Conservation (phyloP, 2,888 invertebrate genomes). For the Myopa testacea region DNA sequence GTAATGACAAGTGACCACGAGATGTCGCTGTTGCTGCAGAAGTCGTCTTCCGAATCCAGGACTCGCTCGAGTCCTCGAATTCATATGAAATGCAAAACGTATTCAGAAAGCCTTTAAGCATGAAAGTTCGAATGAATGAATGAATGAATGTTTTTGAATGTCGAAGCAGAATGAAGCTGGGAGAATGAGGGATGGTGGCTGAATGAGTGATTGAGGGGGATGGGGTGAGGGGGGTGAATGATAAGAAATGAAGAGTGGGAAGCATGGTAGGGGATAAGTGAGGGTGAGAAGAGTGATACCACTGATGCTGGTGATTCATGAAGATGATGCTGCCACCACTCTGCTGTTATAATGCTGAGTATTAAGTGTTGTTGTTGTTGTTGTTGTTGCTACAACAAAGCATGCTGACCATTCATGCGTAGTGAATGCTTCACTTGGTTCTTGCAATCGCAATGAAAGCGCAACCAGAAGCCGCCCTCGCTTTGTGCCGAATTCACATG, state of each 20-base stretch:
- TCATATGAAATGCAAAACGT: slow-evolving; percentile 36
- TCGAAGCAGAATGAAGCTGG: neutral
- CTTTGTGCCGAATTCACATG: neutral
- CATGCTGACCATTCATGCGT: slow-evolving; percentile 34
- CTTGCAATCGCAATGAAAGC: slow-evolving; percentile 34
- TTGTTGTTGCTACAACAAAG: slow-evolving; percentile 29
- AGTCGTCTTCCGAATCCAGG: neutral
- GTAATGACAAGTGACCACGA: slow-evolving; percentile 39
- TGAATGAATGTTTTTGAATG: neutral
- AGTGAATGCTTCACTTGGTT: slow-evolving; percentile 33
- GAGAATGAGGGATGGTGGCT: neutral
- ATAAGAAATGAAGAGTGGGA: no score
- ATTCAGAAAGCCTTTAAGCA: slow-evolving; percentile 31
- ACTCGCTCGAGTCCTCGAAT: neutral
- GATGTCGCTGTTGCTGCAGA: slow-evolving; percentile 18
- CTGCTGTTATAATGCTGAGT: neutral
- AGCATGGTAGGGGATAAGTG: no score
- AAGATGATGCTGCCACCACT: neutral
- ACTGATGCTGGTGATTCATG: neutral
- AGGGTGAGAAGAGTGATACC: no score
- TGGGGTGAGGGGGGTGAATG: neutral
- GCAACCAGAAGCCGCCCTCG: slow-evolving; percentile 9
- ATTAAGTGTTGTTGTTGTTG: slow-evolving; percentile 32
- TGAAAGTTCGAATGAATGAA: slow-evolving; percentile 21
- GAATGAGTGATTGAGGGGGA: neutral